A percentile compares a stretch with the other conserved stretches of the same genome.
Conservation (phyloP, 2,888 invertebrate species). For the Sinohyriopsis cumingii region DNA sequence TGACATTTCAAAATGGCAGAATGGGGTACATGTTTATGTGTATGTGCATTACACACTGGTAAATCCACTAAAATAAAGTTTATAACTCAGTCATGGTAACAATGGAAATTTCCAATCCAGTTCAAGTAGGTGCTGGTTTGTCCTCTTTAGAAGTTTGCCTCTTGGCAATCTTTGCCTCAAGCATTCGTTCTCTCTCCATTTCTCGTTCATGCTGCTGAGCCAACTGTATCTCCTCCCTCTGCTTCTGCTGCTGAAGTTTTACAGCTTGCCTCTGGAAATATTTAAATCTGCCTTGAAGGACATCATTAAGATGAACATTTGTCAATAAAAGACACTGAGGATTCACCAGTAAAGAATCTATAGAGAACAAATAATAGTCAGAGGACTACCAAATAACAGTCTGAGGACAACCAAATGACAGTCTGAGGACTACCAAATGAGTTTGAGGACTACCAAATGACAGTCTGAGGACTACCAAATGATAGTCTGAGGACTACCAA, state of each 20-base stretch:
- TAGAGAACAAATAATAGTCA: not conserved
- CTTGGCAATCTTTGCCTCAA: slow-evolving; percentile 58
- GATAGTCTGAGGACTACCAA: not conserved
- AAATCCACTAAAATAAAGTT: no score
- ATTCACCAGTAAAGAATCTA: not conserved
- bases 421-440: not conserved
- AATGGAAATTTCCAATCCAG: no score
- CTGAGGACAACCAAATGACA: not conserved
- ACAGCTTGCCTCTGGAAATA: slow-evolving; percentile 54
- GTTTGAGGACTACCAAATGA: not conserved
- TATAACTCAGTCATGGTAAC: no score
- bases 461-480: not conserved
- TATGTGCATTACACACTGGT: no score
- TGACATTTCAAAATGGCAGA: no score
- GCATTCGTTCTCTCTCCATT: slow-evolving; percentile 58
- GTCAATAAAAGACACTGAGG: not conserved
- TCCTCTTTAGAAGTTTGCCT: not conserved
- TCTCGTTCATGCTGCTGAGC: slow-evolving; percentile 59
- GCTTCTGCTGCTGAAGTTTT: slow-evolving; percentile 66
- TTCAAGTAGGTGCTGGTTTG: no score
- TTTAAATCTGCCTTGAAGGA: slow-evolving; percentile 13
- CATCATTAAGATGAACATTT: not conserved
- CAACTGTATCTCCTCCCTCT: slow-evolving; percentile 61
- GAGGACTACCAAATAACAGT: not conserved
- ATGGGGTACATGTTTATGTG: no score